Base-by-base conservation (phyloP, 2,797 vertebrate species). In the Siniperca undulata region DNA sequence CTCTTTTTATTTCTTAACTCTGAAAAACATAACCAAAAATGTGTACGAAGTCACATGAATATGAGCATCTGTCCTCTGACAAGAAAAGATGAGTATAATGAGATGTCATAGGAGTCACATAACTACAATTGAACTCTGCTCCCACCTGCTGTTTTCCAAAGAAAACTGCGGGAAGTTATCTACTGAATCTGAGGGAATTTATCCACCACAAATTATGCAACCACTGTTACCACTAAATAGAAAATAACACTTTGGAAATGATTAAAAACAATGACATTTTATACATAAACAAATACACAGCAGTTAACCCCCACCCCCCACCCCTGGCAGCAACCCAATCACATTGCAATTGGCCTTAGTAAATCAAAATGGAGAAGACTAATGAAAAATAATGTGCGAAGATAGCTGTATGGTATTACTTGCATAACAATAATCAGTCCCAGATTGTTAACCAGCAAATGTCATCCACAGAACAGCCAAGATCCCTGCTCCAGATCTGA, bases 61-160 rank as follows among this genome's bases (percentile, higher is more conserved):
- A 36, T 7, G 0, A 74, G 20, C 48, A 16, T 61, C 55, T 68
- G 68, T 69, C 34, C 7, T 56, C 34, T 66, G 40, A 52, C 13
- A 38, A 48, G 53, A 75, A 64, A 66, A 42, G 11, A 44, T 14
- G 8, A 55, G 42, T 17, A 27, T 46, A 4, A 70, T 3, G 11
- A 62, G 4, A 60, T 56, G 27, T 42, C 44, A 19, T 5, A 4
- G 5, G 55, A 56, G 27, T 50, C 50, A 52, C 22, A 13, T 20
- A 20, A 65, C 13, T 75, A 74, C 38, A 76, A 64, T 62, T 93
- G 88, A 92, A 79, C 82, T 91, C 85, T 93, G 92, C 89, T 90
- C 86, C 92, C 92, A 88, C 91, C 93, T 94, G 85, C 91, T 93
- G 93, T 90, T 80, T 81, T 42, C 7, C 60, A 40, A 40, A 17